phyloP scores from a whole-genome alignment of 1,140 invertebrate species.

The Palaemon carinicauda region DNA sequence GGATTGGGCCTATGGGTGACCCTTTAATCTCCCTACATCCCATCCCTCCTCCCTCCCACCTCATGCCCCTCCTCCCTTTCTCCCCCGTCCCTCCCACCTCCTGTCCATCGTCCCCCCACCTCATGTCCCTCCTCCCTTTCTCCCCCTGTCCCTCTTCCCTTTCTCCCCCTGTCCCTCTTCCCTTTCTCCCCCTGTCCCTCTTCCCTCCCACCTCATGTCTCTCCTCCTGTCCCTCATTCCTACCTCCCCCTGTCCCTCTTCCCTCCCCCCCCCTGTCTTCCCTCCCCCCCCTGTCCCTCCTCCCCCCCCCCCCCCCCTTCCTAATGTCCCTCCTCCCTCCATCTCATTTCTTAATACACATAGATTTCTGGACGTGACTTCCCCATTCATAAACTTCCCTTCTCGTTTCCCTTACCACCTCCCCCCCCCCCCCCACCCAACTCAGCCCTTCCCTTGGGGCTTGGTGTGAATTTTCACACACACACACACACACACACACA shows the following conservation, averaged over 20 bases:
- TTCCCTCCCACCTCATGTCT: background rate
- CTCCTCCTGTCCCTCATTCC: background rate
- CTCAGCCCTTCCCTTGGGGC: background rate
- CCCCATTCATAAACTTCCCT: background rate
- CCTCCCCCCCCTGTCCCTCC: background rate
- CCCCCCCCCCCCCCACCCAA: background rate
- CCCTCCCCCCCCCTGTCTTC: background rate
- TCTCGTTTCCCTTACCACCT: background rate
- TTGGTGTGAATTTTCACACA: background rate
- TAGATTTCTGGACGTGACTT: background rate
- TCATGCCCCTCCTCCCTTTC: background rate
- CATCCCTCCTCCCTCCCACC: background rate
- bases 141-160: background rate
- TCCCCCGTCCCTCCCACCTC: background rate
- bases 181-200: background rate
- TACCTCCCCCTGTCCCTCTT: background rate
- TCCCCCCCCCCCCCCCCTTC: background rate
- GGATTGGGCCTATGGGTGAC: too few relatives aligned
- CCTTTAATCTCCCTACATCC: too few relatives aligned
- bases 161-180: background rate
- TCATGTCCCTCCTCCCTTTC: background rate
- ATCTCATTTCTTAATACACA: background rate
- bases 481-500: slow-evolving; percentile 4
- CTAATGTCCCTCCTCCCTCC: background rate
- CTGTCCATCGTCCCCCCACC: background rate